These are phyloP conservation scores for Macaria notata DNA, from an alignment of 2,888 invertebrate genomes.

Conservation along the genomic window DNA sequence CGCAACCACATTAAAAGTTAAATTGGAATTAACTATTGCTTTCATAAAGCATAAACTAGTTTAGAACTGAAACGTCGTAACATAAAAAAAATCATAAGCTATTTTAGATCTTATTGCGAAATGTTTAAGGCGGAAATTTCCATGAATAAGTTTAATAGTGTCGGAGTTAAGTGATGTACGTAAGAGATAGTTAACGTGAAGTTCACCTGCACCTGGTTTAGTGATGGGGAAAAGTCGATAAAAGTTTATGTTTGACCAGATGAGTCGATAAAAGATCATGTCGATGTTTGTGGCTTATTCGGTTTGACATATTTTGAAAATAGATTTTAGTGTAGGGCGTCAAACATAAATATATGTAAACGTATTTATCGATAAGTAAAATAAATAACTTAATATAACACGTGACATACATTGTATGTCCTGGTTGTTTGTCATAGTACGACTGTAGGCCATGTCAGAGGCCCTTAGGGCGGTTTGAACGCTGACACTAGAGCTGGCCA, in stretches of 20 bases:
- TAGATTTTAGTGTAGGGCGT: too few relatives aligned
- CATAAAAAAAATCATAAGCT: background rate
- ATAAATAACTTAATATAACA: too few relatives aligned
- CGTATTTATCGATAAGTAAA: too few relatives aligned
- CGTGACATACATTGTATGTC: too few relatives aligned
- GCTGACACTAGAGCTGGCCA: too few relatives aligned
- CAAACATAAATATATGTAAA: too few relatives aligned
- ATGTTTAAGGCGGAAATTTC: background rate
- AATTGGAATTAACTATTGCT: background rate
- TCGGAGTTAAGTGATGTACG: slow-evolving; percentile 53
- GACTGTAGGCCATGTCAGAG: too few relatives aligned
- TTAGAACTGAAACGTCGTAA: background rate
- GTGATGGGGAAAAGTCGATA: slow-evolving; percentile 35
- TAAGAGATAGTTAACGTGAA: slow-evolving; percentile 61
- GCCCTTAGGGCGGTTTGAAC: too few relatives aligned
- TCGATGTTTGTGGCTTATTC: too few relatives aligned
- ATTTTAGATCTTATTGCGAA: background rate
- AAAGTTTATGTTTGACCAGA: background rate
- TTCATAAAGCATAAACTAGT: slow-evolving; percentile 13
- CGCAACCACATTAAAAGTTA: background rate
- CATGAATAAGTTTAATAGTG: slow-evolving; percentile 26
- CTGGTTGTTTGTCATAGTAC: too few relatives aligned
- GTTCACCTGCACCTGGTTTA: slow-evolving; percentile 51
- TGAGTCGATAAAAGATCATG: slow-evolving; percentile 1
- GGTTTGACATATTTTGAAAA: too few relatives aligned